Evolutionary conservation across 64 coral and sea anemone genomes (phyloP).

Genomic region (Montipora foliosa): DNA sequence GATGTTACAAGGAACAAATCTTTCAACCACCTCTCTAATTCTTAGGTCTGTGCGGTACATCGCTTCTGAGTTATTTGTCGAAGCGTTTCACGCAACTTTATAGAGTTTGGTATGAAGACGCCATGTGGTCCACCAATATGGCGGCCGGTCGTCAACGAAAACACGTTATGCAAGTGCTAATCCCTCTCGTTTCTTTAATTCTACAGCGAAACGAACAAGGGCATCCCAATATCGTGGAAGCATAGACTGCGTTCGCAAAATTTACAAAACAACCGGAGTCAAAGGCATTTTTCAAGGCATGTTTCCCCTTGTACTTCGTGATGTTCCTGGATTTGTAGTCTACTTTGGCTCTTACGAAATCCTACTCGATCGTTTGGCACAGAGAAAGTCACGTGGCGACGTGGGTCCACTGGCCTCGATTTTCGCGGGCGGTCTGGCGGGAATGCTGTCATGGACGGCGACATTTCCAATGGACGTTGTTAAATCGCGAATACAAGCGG

Average conservation of each 20-base stretch:
- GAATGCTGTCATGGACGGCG: constrained; percentile 74
- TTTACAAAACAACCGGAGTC: constrained; percentile 72
- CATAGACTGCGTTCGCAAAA: constrained; percentile 80
- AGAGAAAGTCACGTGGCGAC: constrained; percentile 24
- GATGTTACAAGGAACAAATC: too few relatives aligned
- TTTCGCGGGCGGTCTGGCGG: constrained; percentile 76
- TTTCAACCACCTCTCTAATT: too few relatives aligned
- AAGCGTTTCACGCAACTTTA: too few relatives aligned
- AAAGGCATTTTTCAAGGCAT: constrained; percentile 88
- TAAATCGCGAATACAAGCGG: constrained; percentile 78
- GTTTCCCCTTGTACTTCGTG: constrained; percentile 57
- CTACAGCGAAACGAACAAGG: constrained; percentile 50
- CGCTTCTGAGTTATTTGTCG: too few relatives aligned
- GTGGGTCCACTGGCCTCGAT: constrained; percentile 58
- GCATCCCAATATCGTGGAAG: constrained; percentile 67
- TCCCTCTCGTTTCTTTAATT: not conserved
- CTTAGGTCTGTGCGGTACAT: too few relatives aligned
- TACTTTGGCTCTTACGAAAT: constrained; percentile 90
- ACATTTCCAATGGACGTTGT: constrained; percentile 79
- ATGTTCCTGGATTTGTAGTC: constrained; percentile 81
- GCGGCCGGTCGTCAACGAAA: too few relatives aligned
- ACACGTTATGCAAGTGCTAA: not conserved
- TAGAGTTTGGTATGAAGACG: too few relatives aligned
- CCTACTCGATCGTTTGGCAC: constrained; percentile 39
- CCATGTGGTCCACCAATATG: too few relatives aligned